Conservation (phyloP, 2,113 vertebrate species). For the Meles meles region DNA sequence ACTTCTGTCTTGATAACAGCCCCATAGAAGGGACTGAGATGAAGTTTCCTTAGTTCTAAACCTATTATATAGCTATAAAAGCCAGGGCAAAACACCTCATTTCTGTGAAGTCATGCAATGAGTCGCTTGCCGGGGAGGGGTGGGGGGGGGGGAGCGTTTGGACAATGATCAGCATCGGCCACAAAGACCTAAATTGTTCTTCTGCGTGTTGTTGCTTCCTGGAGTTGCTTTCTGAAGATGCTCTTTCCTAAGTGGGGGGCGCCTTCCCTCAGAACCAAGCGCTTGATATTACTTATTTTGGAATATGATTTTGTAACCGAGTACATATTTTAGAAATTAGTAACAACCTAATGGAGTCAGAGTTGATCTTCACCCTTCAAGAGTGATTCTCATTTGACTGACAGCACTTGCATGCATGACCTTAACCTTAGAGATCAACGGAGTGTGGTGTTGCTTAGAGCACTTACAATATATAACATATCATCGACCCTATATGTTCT, state of each 20-base stretch:
- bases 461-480: background rate
- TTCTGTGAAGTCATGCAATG: background rate
- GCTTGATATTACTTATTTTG: background rate
- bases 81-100: background rate
- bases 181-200: background rate
- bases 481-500: background rate
- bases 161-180: background rate
- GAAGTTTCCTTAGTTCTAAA: background rate
- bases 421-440: background rate
- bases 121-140: background rate
- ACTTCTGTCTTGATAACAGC: background rate
- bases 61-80: background rate
- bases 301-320: background rate
- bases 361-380: background rate
- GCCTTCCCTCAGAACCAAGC: background rate
- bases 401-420: background rate
- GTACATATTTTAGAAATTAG: conserved; percentile 1
- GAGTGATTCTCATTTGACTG: background rate
- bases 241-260: background rate
- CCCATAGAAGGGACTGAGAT: background rate
- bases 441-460: background rate
- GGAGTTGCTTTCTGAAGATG: background rate
- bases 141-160: background rate
- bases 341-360: background rate
- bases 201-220: background rate